A percentile compares a stretch with the other conserved stretches of the same genome.
phyloP scores from a whole-genome alignment of 2,888 invertebrate species.

The Hedychridium roseum region DNA sequence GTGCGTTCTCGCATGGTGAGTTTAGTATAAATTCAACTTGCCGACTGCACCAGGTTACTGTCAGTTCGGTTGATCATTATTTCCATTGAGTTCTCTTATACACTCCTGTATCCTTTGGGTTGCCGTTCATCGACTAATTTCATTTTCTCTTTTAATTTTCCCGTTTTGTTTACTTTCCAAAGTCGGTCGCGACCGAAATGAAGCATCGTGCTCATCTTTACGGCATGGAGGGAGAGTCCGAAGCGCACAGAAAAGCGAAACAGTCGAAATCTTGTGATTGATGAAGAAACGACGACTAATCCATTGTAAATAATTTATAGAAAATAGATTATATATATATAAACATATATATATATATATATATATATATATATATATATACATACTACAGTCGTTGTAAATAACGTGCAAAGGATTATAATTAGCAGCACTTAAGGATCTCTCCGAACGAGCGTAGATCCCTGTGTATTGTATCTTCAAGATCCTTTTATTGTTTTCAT shows the following conservation, averaged over 20 bases:
- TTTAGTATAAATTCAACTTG: slow-evolving; percentile 44
- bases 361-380: not conserved
- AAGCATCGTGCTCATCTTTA: slow-evolving; percentile 66
- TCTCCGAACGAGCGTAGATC: no score
- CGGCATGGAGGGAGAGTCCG: slow-evolving; percentile 60
- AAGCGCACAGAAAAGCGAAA: slow-evolving; percentile 56
- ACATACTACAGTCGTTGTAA: not conserved
- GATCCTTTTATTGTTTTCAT: no score
- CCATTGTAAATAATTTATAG: slow-evolving; percentile 35
- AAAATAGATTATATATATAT: not conserved
- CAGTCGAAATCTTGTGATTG: slow-evolving; percentile 34
- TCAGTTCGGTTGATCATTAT: no score
- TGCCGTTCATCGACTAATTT: slow-evolving; percentile 25
- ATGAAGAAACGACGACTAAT: slow-evolving; percentile 10
- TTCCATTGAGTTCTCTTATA: no score
- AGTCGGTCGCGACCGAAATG: slow-evolving; percentile 67
- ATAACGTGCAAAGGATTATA: slow-evolving; percentile 8
- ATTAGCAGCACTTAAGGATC: no score
- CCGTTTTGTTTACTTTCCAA: slow-evolving; percentile 53
- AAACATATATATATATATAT: not conserved
- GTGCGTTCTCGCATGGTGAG: slow-evolving; percentile 66
- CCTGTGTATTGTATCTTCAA: no score
- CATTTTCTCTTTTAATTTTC: slow-evolving; percentile 31
- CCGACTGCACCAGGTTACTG: no score
- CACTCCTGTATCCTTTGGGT: slow-evolving; percentile 23